Conservation (phyloP, 2,888 invertebrate genomes). For the Eupelmus urozonus region DNA sequence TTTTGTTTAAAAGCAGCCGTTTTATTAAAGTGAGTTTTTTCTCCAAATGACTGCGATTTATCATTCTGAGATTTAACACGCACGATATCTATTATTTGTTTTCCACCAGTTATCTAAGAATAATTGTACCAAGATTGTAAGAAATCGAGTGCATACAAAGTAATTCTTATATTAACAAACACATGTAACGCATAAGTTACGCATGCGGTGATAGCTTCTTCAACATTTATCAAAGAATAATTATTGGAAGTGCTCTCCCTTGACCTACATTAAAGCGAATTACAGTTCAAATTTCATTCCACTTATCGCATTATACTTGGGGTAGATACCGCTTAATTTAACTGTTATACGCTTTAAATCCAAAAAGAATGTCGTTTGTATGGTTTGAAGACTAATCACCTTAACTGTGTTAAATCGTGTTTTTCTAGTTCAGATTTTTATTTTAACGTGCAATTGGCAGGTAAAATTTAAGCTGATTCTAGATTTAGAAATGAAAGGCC, state of each 20-base stretch:
- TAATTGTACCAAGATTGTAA: conserved; percentile 16
- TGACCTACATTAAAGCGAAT: no score
- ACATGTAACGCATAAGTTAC: not conserved
- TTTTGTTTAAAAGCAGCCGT: not conserved
- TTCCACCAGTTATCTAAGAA: conserved; percentile 20
- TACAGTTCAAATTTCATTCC: no score
- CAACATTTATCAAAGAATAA: conserved; percentile 16
- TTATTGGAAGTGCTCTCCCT: no score
- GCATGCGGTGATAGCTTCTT: not conserved
- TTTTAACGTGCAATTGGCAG: not conserved
- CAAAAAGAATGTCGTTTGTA: no score
- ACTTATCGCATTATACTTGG: no score
- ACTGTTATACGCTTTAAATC: no score
- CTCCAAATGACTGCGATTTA: not conserved
- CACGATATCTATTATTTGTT: not conserved
- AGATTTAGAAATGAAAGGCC: not conserved
- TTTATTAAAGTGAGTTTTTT: not conserved
- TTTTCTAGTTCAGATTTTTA: no score
- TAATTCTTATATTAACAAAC: conserved; percentile 15
- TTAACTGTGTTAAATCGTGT: no score
- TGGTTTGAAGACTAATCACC: no score
- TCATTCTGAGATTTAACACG: not conserved
- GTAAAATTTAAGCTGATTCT: not conserved
- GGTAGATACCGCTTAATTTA: no score
- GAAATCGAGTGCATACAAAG: conserved; percentile 14